These are phyloP conservation scores for Exephanes ischioxanthus DNA, from an alignment of 2,888 invertebrate species.

Conservation along the genomic window DNA sequence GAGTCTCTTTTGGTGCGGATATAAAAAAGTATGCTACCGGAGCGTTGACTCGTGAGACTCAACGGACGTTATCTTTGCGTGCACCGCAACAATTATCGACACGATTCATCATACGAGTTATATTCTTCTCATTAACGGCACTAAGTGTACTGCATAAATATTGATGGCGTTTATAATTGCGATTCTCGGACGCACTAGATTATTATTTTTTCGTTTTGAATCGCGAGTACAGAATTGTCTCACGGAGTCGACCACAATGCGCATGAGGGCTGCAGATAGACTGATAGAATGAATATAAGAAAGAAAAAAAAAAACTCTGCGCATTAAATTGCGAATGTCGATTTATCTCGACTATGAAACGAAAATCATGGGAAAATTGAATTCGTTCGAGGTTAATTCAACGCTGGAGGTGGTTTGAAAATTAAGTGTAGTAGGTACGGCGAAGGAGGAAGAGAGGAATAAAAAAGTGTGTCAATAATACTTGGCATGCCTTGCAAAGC, in stretches of 20 bases:
- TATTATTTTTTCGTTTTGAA: neutral
- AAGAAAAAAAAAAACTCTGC: neutral
- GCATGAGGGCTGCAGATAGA: neutral
- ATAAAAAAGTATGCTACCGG: slow-evolving; percentile 37
- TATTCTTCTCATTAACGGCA: slow-evolving; percentile 34
- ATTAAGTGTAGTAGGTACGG: neutral
- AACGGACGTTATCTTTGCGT: neutral
- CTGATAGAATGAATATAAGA: neutral
- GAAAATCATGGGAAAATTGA: neutral
- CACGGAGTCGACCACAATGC: neutral
- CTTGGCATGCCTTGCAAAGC: slow-evolving; percentile 28
- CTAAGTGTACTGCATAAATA: slow-evolving; percentile 4
- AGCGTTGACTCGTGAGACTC: slow-evolving; percentile 10
- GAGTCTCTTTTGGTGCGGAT: neutral
- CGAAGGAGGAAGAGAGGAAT: neutral
- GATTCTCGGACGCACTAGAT: slow-evolving; percentile 5
- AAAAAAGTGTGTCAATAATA: slow-evolving; percentile 47
- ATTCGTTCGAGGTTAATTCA: neutral
- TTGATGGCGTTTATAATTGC: slow-evolving; percentile 6
- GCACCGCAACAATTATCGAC: slow-evolving; percentile 13
- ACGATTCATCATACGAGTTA: slow-evolving; percentile 11
- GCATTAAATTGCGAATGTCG: slow-evolving; percentile 15
- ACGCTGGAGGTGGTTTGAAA: neutral
- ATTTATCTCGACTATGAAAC: neutral
- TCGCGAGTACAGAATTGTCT: neutral